A percentile compares a stretch with the other conserved stretches of the same genome.
These are phyloP conservation scores for Strix occidentalis DNA, from an alignment of 2,797 vertebrate genomes.

Conservation along the genomic window DNA sequence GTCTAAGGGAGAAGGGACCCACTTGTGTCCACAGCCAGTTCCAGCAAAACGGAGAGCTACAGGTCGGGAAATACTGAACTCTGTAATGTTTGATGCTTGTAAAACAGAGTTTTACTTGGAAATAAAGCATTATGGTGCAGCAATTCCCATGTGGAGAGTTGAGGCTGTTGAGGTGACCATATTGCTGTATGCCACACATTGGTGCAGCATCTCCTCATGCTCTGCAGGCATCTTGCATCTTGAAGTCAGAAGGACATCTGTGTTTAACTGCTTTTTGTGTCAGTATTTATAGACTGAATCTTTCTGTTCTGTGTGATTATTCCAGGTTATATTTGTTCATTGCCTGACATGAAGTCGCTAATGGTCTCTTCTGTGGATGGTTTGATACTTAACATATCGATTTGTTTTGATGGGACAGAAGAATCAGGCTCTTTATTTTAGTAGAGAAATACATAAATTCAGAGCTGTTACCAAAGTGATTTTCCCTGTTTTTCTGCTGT, in stretches of 20 bases:
- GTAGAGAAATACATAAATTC: background rate
- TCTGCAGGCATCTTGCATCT: background rate
- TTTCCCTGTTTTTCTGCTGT: background rate
- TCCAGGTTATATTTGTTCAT: background rate
- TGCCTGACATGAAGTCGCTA: background rate
- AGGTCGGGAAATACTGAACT: background rate
- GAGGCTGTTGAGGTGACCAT: background rate
- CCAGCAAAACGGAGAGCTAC: background rate
- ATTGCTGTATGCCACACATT: background rate
- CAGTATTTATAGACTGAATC: background rate
- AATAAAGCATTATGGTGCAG: background rate
- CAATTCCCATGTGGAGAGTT: background rate
- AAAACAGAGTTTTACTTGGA: background rate
- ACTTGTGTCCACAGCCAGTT: background rate
- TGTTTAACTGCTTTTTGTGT: background rate
- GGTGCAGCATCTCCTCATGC: fast-evolving
- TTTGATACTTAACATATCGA: background rate
- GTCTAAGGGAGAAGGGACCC: background rate
- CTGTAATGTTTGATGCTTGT: background rate
- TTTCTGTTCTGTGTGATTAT: background rate
- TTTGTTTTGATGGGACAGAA: background rate
- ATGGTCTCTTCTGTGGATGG: background rate
- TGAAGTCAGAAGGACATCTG: background rate
- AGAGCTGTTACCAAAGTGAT: background rate
- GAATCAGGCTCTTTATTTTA: background rate